phyloP scores from a whole-genome alignment of 2,797 vertebrate genomes.

The Spea hammondii region DNA sequence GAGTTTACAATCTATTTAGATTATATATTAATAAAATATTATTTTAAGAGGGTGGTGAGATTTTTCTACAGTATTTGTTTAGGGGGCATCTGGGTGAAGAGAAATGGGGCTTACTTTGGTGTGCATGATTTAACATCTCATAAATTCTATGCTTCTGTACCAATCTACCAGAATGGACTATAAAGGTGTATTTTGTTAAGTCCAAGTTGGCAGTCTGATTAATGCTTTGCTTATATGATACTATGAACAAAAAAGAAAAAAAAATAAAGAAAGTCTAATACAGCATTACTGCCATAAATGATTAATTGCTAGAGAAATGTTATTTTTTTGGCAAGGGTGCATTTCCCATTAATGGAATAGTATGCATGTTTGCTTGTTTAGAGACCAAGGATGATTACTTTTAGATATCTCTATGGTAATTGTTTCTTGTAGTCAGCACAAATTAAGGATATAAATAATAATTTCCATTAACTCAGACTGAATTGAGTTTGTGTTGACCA shows the following conservation, averaged over 20 bases:
- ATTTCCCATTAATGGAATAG: constrained; percentile 7
- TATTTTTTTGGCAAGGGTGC: background rate
- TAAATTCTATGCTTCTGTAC: too few relatives aligned
- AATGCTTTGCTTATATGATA: background rate
- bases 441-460: constrained; percentile 31
- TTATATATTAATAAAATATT: too few relatives aligned
- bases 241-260: background rate
- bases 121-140: too few relatives aligned
- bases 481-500: background rate
- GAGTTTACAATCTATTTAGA: too few relatives aligned
- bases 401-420: constrained; percentile 17
- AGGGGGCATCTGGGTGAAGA: too few relatives aligned
- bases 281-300: background rate
- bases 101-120: too few relatives aligned
- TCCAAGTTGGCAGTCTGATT: too few relatives aligned
- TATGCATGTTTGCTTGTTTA: constrained; percentile 5
- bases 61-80: too few relatives aligned
- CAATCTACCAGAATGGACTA: too few relatives aligned
- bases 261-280: background rate
- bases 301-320: constrained; percentile 11
- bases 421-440: constrained; percentile 7
- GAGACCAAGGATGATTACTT: constrained; percentile 11
- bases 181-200: too few relatives aligned
- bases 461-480: constrained; percentile 2
- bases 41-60: too few relatives aligned